Evolutionary conservation across 1,140 invertebrate genomes (phyloP).

Genomic region (Bradysia coprophila): DNA sequence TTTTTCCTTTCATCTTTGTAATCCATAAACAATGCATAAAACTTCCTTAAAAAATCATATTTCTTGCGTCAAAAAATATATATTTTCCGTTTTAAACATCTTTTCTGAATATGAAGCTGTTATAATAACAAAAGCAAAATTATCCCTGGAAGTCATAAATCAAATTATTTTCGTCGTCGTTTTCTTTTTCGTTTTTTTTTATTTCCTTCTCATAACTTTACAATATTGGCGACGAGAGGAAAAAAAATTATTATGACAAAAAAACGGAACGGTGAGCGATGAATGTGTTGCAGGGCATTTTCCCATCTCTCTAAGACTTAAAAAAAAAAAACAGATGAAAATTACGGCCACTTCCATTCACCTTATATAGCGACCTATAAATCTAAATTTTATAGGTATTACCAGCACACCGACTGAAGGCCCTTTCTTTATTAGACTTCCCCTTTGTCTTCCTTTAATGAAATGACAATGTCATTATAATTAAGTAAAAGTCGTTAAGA

Average conservation of each 20-base stretch:
- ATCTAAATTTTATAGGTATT: neutral
- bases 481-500: conserved; percentile 3
- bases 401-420: neutral
- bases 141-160: neutral
- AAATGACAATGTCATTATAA: conserved; percentile 2
- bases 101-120: neutral
- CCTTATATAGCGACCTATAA: neutral
- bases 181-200: too few relatives aligned
- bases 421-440: neutral
- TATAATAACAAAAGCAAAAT: neutral
- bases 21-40: neutral
- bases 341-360: neutral
- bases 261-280: neutral
- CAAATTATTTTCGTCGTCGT: neutral
- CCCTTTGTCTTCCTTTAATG: neutral
- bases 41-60: neutral
- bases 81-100: neutral
- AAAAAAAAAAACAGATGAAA: too few relatives aligned
- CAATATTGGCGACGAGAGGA: neutral
- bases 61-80: neutral
- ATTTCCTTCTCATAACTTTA: neutral
- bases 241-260: neutral
- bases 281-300: too few relatives aligned
- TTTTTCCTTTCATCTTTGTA: too few relatives aligned
- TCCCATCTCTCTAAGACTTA: too few relatives aligned